Percentiles rank a stretch among this genome's conserved stretches.
phyloP scores from a whole-genome alignment of 1,140 invertebrate species.

The Conus ventricosus region DNA sequence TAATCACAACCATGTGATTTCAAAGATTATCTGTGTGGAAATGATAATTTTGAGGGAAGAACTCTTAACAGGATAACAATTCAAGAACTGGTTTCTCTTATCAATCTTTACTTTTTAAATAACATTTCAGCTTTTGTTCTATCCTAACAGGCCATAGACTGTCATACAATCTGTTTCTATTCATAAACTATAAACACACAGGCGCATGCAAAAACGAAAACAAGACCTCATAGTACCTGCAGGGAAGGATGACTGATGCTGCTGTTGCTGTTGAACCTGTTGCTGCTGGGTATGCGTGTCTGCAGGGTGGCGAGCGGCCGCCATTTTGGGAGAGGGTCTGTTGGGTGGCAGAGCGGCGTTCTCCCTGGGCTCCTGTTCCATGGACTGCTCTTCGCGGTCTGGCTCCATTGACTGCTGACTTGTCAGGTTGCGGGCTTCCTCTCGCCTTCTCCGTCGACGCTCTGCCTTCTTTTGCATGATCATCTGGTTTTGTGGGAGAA shows the following conservation, averaged over 20 bases:
- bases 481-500: conserved; percentile 61
- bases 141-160: too few species aligned
- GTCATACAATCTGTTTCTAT: too few species aligned
- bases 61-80: too few species aligned
- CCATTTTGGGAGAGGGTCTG: conserved; percentile 47
- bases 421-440: conserved; percentile 60
- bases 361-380: conserved; percentile 59
- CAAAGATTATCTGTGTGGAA: too few species aligned
- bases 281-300: not conserved
- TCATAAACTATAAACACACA: too few species aligned
- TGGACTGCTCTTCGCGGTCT: conserved; percentile 46
- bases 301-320: not conserved
- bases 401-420: conserved; percentile 33
- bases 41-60: too few species aligned
- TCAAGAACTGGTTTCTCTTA: too few species aligned
- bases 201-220: too few species aligned
- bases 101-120: too few species aligned
- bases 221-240: not conserved
- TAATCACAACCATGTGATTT: too few species aligned
- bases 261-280: not conserved
- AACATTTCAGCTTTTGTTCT: too few species aligned
- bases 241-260: conserved; percentile 59
- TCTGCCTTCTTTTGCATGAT: conserved; percentile 73
- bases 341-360: conserved; percentile 41
- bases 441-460: conserved; percentile 61